phyloP scores from a whole-genome alignment of 2,888 invertebrate genomes.

The Tetragnatha montana region DNA sequence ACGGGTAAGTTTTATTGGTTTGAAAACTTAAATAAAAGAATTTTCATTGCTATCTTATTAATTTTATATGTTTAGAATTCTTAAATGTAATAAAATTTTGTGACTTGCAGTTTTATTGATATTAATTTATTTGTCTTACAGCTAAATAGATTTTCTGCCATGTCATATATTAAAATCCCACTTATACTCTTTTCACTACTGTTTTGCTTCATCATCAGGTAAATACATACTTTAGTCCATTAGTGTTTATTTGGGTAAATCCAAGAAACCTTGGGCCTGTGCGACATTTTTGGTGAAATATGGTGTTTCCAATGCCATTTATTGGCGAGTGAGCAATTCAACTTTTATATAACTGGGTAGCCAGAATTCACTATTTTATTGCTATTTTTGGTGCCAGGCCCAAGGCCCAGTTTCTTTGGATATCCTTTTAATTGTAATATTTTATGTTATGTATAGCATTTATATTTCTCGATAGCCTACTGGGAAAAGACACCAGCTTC shows the following conservation, averaged over 20 bases:
- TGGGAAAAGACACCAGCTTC: too few relatives aligned
- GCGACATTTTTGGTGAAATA: too few relatives aligned
- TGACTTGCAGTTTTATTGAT: background rate
- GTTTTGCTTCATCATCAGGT: background rate
- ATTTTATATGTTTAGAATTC: background rate
- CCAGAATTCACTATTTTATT: too few relatives aligned
- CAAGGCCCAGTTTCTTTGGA: too few relatives aligned
- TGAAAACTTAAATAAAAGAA: background rate
- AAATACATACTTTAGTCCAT: background rate
- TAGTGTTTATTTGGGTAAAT: background rate
- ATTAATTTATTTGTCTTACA: background rate
- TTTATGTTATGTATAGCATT: too few relatives aligned
- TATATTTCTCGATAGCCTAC: too few relatives aligned
- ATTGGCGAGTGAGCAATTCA: too few relatives aligned
- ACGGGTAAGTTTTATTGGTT: background rate
- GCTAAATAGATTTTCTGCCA: background rate
- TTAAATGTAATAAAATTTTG: background rate
- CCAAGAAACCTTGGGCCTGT: too few relatives aligned
- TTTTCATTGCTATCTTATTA: background rate
- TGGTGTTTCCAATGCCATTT: too few relatives aligned
- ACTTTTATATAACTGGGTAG: too few relatives aligned
- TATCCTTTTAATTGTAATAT: too few relatives aligned
- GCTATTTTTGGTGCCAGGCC: too few relatives aligned
- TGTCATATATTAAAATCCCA: background rate
- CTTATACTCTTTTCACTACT: background rate